Evolutionary conservation across 2,797 vertebrate genomes (phyloP), one percentile per base, ranked within the genome.

Genomic region (Crocidura indochinensis): DNA sequence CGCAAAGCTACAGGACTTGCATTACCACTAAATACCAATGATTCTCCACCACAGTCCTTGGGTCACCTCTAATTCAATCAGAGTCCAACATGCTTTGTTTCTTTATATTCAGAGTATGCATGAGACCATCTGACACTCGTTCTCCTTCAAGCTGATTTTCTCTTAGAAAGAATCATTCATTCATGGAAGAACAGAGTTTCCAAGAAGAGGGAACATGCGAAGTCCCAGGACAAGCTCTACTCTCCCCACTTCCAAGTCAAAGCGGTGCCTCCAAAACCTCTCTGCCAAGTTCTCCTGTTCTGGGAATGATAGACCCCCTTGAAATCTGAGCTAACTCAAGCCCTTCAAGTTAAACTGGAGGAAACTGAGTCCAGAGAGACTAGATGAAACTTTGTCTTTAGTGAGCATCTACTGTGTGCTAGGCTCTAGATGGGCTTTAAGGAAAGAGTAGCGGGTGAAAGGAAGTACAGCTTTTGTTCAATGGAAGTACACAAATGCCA

Each of bases 301-400:
- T 73, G 0, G 27, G 8, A 88, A 81, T 1, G 8, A 47, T 14
- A 49, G 84, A 62, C 46, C 7, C 71, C 49, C 69, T 88, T 47
- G 22, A 38, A 9, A n/a, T 8, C 72, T 44, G 51, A 85, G 49
- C 8, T 31, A 56, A 84, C 22, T 31, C 44, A 67, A 11, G 27
- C 84, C 49, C 72, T 92, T 77, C 10, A 1, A 0, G 4, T n/a
- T 29, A 68, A 0, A 2, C 26, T 22, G 49, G 24, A 80, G 51
- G 68, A 91, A 49, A 74, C 4, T 1, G 65, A 64, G 19, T 38
- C 14, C 17, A 84, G 14, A 20, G 17, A 51, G 10, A 60, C 6
- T 7, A 11, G 0, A 2, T 27, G 19, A 3, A 2, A 1, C 10
- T 27, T 5, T 17, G 10, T 68, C 17, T 1, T 53, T 24, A 53